Evolutionary conservation across 2,888 invertebrate genomes (phyloP), one percentile per base, ranked within the genome.

Genomic region (Linnaemya vulpina): DNA sequence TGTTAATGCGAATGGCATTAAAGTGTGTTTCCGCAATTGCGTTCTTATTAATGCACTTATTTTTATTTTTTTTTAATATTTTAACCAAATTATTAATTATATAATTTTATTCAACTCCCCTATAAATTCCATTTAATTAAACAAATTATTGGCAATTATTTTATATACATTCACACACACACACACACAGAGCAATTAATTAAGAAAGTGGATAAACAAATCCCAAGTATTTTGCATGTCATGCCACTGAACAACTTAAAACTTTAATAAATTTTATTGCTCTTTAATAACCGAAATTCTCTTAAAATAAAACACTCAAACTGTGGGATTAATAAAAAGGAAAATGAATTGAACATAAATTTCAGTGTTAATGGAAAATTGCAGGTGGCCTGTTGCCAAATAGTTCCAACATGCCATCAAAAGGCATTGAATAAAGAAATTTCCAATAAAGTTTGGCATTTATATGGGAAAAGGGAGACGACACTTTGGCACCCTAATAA

Each of bases 301-400:
- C 43, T 55, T 71, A 43, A 30, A 71, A 70, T 53, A 1, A 43
- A 55, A 53, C 43, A 63, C 22, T 20, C 8, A 67, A 76, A 51
- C 38, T 49, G 67, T n/a, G 22, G 60, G n/a, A 3, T 73, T 11
- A 11, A 35, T n/a, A 15, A 53, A 53, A 20, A 25, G 53, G 22
- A 43, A 35, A 46, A 20, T 3, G 35, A 25, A n/a, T 0, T 10
- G 20, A 20, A 3, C 20, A 11, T 20, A 20, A 3, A n/a, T 46
- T 2, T 15, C 38, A 51, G 55, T 55, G 30, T 65, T 46, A 43
- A 55, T n/a, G n/a, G 30, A 35, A 71, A 55, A 46, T 55, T 51
- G 38, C 63, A 65, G 79, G 63, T 73, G 79, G 71, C 71, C 65
- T 63, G 46, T 65, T 79, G 79, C 79, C 71, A 79, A 79, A 58